Evolutionary conservation across 2,888 invertebrate genomes (phyloP).

Genomic region (Cheilosia grossa): DNA sequence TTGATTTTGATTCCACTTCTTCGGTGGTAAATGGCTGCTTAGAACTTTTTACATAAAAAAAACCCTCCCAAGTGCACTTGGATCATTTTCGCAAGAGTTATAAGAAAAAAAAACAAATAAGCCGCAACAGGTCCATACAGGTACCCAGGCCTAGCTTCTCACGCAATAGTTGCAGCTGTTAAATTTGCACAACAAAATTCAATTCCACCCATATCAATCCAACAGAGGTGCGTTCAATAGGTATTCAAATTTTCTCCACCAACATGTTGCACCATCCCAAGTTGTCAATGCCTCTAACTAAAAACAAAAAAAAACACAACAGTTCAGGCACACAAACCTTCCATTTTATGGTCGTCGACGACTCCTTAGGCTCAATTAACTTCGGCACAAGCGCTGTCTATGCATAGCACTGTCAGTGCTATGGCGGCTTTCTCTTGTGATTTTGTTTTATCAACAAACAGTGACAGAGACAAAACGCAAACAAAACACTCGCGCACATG

Average conservation of each 20-base stretch:
- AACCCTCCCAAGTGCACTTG: too few relatives aligned
- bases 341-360: slow-evolving; percentile 57
- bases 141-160: too few relatives aligned
- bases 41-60: too few relatives aligned
- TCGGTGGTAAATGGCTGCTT: too few relatives aligned
- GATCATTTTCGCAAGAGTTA: too few relatives aligned
- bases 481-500: slow-evolving; percentile 28
- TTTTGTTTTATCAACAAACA: slow-evolving; percentile 28
- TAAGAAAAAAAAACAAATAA: too few relatives aligned
- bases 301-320: background rate
- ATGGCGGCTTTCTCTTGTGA: slow-evolving; percentile 35
- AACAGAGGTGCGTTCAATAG: slow-evolving; percentile 30
- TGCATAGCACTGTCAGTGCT: background rate
- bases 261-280: slow-evolving; percentile 15
- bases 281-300: background rate
- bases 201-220: background rate
- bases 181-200: background rate
- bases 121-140: too few relatives aligned
- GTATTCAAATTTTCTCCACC: slow-evolving; percentile 9
- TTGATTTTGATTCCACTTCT: too few relatives aligned
- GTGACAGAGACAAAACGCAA: slow-evolving; percentile 36
- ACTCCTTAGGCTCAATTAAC: slow-evolving; percentile 55
- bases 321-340: slow-evolving; percentile 18
- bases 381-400: slow-evolving; percentile 27
- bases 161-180: slow-evolving; percentile 2